phyloP scores from a whole-genome alignment of 1,140 invertebrate genomes.

The Calycopis cecrops region DNA sequence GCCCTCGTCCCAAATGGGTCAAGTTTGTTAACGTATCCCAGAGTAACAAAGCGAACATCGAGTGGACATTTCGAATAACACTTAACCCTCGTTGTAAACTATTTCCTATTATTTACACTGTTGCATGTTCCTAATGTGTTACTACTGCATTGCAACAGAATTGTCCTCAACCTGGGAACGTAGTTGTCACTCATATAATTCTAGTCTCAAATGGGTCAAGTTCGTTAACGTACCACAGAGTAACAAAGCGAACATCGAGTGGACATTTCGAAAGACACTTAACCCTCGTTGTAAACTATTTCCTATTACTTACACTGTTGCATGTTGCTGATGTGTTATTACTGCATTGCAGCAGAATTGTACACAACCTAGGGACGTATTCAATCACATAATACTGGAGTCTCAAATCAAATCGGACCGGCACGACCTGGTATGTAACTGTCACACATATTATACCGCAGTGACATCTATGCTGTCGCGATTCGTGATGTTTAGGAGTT shows the following conservation, averaged over 20 bases:
- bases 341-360: too few relatives aligned
- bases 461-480: too few relatives aligned
- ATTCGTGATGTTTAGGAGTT: too few relatives aligned
- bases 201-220: conserved; percentile 8
- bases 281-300: background rate
- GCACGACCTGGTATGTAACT: too few relatives aligned
- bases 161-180: too few relatives aligned
- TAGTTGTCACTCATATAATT: too few relatives aligned
- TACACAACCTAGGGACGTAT: too few relatives aligned
- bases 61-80: conserved; percentile 4
- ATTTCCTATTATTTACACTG: conserved; percentile 5
- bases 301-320: conserved; percentile 4
- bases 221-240: background rate
- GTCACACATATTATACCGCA: too few relatives aligned
- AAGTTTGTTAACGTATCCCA: conserved; percentile 6
- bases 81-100: background rate
- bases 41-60: conserved; percentile 10
- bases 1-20: conserved; percentile 6
- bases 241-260: conserved; percentile 10
- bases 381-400: too few relatives aligned
- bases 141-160: too few relatives aligned
- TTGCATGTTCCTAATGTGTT: background rate
- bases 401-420: background rate
- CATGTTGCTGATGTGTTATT: conserved; percentile 1
- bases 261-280: conserved; percentile 3